A percentile compares a stretch with the other conserved stretches of the same genome.
These are phyloP conservation scores for Heliconius congener DNA, from an alignment of 1,140 invertebrate genomes.

Conservation along the genomic window DNA sequence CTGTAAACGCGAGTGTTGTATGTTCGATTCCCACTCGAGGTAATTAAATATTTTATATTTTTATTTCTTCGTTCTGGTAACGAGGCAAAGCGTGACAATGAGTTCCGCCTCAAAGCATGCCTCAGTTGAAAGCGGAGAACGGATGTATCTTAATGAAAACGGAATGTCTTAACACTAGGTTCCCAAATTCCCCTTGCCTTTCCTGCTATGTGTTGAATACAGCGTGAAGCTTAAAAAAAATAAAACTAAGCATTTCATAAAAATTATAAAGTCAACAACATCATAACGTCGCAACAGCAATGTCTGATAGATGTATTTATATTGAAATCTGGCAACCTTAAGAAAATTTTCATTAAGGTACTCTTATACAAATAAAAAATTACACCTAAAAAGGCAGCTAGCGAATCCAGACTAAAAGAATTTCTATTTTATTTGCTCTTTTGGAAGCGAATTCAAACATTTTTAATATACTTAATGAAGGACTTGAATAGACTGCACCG, in stretches of 20 bases:
- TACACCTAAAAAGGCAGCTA: not conserved
- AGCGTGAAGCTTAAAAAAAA: not conserved
- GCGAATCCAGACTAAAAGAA: conserved; percentile 3
- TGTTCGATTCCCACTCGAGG: no score
- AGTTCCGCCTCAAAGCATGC: no score
- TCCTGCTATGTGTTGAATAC: no score
- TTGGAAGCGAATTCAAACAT: not conserved
- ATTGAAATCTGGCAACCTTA: not conserved
- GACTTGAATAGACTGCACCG: conserved; percentile 2
- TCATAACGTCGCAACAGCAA: not conserved
- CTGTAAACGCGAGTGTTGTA: no score
- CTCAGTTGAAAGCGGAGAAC: no score
- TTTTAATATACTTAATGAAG: conserved; percentile 12
- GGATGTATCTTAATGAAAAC: no score
- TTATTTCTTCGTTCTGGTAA: no score
- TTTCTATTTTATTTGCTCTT: conserved; percentile 11
- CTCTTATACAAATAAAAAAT: not conserved
- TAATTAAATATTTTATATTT: no score
- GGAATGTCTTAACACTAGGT: no score
- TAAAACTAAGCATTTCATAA: no score
- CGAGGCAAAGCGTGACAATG: no score
- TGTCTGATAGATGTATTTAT: not conserved
- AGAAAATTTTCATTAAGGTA: conserved; percentile 4
- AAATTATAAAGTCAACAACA: not conserved
- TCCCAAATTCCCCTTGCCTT: no score